Evolutionary conservation across 2,888 invertebrate genomes (phyloP).

Genomic region (Allygus modestus): DNA sequence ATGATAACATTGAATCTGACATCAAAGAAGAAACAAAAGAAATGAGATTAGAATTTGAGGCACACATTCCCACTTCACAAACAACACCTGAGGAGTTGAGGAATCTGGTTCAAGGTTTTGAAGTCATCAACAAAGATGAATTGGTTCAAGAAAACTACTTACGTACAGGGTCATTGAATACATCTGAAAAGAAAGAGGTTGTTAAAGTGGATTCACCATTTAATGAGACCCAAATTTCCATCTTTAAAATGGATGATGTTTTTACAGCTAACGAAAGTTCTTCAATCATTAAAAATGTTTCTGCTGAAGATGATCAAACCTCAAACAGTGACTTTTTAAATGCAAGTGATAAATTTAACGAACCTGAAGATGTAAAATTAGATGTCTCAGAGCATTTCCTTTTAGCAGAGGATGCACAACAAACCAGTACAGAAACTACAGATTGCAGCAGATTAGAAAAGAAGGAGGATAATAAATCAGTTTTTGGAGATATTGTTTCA

Average conservation of each 20-base stretch:
- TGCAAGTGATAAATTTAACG: not conserved
- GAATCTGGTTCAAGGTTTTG: conserved; percentile 35
- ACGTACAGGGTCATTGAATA: not conserved
- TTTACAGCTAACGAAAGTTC: not conserved
- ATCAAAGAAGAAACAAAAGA: conserved; percentile 22
- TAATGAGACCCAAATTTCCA: not conserved
- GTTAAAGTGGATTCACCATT: not conserved
- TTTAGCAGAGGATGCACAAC: not conserved
- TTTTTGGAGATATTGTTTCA: not conserved
- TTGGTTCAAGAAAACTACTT: not conserved
- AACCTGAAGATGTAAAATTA: not conserved
- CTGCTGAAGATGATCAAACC: not conserved
- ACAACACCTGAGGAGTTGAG: conserved; percentile 21
- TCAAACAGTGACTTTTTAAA: not conserved
- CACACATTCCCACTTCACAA: not conserved
- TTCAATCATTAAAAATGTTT: not conserved
- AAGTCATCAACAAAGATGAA: conserved; percentile 53
- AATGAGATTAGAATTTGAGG: conserved; percentile 40
- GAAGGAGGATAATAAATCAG: not conserved
- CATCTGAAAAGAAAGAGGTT: not conserved
- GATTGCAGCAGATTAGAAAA: not conserved
- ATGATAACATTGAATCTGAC: not conserved
- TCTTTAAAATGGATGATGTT: not conserved
- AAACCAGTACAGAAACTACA: not conserved
- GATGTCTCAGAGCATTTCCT: not conserved